A percentile compares a stretch with the other conserved stretches of the same genome.
phyloP scores from a whole-genome alignment of 2,113 vertebrate genomes.

The Amblyopsis rosae region DNA sequence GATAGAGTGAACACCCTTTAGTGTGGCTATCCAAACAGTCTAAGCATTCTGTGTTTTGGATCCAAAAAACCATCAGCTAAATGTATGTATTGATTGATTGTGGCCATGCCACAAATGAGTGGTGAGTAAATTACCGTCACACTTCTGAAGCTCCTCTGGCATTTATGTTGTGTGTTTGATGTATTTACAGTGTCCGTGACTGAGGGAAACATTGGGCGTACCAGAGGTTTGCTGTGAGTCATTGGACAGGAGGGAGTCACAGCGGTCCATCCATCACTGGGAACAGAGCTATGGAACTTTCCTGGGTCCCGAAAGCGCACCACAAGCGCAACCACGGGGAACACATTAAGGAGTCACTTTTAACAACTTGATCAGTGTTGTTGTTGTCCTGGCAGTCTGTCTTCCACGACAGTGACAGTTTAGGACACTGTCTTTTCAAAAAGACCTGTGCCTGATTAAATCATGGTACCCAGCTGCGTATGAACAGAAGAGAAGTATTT shows the following conservation, averaged over 20 bases:
- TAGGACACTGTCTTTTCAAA: slow-evolving; percentile 3
- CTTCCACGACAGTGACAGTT: slow-evolving; percentile 16
- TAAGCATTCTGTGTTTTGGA: slow-evolving; percentile 48
- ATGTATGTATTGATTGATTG: slow-evolving; percentile 60
- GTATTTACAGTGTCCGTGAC: slow-evolving; percentile 47
- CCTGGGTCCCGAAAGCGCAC: slow-evolving; percentile 18
- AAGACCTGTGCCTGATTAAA: not conserved
- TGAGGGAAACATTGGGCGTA: slow-evolving; percentile 34
- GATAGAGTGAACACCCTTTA: slow-evolving; percentile 57
- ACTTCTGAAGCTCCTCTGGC: no score
- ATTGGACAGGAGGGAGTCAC: slow-evolving; percentile 25
- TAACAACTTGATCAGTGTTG: slow-evolving; percentile 24
- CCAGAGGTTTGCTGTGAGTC: not conserved
- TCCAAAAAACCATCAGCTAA: slow-evolving; percentile 44
- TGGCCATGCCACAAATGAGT: not conserved
- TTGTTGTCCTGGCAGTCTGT: slow-evolving; percentile 10
- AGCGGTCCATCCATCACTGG: slow-evolving; percentile 33
- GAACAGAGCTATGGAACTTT: not conserved
- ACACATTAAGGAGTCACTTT: slow-evolving; percentile 22
- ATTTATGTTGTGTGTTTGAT: slow-evolving; percentile 3
- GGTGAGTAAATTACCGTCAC: not conserved
- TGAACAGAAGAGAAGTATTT: slow-evolving; percentile 8
- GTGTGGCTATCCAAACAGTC: slow-evolving; percentile 54
- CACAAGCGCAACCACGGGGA: slow-evolving; percentile 10
- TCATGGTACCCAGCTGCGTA: not conserved